Evolutionary conservation across 2,888 invertebrate species (phyloP).

Genomic region (Rutpela maculata): DNA sequence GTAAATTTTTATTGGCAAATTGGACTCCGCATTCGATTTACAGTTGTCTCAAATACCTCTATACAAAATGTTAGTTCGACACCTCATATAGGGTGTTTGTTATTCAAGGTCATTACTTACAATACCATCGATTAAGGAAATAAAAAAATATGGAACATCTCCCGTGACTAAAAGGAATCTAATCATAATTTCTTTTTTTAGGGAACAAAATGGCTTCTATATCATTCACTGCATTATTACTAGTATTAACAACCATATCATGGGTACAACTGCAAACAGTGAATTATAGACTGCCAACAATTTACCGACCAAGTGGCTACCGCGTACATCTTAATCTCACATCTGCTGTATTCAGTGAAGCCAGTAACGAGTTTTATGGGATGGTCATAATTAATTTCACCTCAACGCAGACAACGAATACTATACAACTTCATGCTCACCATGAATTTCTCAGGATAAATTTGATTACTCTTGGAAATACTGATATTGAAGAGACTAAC

Average conservation of each 20-base stretch:
- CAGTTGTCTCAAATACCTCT: too few relatives aligned
- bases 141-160: too few relatives aligned
- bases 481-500: slow-evolving; percentile 23
- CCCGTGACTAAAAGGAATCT: too few relatives aligned
- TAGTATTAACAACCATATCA: background rate
- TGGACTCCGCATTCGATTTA: too few relatives aligned
- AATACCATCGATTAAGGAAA: too few relatives aligned
- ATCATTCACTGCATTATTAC: background rate
- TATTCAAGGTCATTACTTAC: too few relatives aligned
- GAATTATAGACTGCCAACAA: slow-evolving; percentile 48
- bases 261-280: slow-evolving; percentile 12
- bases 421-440: slow-evolving; percentile 49
- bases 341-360: slow-evolving; percentile 40
- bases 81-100: too few relatives aligned
- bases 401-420: slow-evolving; percentile 22
- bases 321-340: slow-evolving; percentile 45
- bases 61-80: too few relatives aligned
- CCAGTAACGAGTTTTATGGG: slow-evolving; percentile 44
- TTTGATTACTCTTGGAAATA: slow-evolving; percentile 27
- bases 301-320: slow-evolving; percentile 46
- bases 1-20: too few relatives aligned
- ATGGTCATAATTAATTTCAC: slow-evolving; percentile 42
- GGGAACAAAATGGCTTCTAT: slow-evolving; percentile 30
- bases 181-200: too few relatives aligned
- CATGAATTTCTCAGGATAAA: slow-evolving; percentile 51